Conservation (phyloP, 2,888 invertebrate species). For the Hydraecia micacea region DNA sequence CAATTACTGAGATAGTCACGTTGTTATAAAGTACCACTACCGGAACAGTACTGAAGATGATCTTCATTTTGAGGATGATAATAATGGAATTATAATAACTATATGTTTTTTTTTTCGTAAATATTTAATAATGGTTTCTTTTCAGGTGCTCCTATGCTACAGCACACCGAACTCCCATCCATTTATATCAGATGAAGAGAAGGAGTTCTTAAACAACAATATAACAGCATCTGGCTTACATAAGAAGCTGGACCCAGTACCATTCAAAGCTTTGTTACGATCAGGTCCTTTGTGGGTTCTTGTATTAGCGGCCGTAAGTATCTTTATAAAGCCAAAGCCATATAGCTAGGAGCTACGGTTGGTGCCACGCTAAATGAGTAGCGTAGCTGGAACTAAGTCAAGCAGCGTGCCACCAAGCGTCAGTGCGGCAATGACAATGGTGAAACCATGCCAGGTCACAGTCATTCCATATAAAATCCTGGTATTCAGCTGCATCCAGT, state of each 20-base stretch:
- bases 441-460: not conserved
- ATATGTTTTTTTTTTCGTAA: too few relatives aligned
- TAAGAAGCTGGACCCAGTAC: slow-evolving; percentile 90
- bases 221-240: slow-evolving; percentile 88
- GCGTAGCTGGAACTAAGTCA: not conserved
- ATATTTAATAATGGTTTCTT: slow-evolving; percentile 19
- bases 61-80: not conserved
- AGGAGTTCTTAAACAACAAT: slow-evolving; percentile 87
- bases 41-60: not conserved
- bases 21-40: too few relatives aligned
- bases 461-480: too few relatives aligned
- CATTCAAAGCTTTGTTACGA: slow-evolving; percentile 92
- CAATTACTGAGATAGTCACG: too few relatives aligned
- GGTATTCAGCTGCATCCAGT: not conserved
- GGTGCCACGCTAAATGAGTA: too few relatives aligned
- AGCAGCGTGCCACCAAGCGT: not conserved
- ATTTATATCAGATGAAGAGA: slow-evolving; percentile 89
- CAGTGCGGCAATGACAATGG: not conserved
- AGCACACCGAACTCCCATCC: slow-evolving; percentile 88
- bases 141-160: slow-evolving; percentile 85
- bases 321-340: slow-evolving; percentile 6
- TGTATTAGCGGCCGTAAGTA: slow-evolving; percentile 92
- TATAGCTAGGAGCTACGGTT: not conserved
- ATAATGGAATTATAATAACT: not conserved
- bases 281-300: slow-evolving; percentile 93